These are phyloP conservation scores for Frieseomelitta varia DNA, from an alignment of 1,140 invertebrate species.

Conservation along the genomic window DNA sequence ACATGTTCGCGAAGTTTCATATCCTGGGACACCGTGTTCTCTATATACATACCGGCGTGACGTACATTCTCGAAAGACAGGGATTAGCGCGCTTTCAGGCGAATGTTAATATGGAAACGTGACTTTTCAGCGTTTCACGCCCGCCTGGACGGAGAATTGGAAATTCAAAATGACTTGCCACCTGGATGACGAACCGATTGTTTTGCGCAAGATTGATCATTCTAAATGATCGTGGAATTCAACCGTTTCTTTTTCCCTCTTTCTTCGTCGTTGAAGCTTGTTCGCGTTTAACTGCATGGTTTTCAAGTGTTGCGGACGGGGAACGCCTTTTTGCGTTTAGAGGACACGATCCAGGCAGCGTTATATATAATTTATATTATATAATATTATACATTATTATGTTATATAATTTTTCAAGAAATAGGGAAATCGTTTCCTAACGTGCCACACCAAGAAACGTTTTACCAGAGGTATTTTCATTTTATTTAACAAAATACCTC, in stretches of 20 bases:
- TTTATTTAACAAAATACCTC: no score
- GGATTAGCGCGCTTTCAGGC: not conserved
- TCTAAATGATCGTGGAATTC: not conserved
- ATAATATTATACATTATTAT: no score
- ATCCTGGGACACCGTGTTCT: not conserved
- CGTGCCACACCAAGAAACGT: no score
- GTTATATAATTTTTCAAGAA: no score
- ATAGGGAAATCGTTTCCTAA: no score
- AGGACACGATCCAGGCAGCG: no score
- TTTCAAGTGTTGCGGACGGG: no score
- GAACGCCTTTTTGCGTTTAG: no score
- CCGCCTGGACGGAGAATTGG: not conserved
- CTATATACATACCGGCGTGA: not conserved
- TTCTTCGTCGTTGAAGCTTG: not conserved
- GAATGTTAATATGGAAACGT: not conserved
- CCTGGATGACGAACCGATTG: not conserved
- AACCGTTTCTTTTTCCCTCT: no score
- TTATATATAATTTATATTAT: no score
- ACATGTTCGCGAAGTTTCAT: not conserved
- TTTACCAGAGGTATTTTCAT: no score
- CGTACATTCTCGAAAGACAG: slow-evolving; percentile 5
- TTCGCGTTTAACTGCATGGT: no score
- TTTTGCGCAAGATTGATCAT: not conserved
- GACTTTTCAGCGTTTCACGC: slow-evolving; percentile 4
- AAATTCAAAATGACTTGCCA: not conserved